A percentile compares a stretch with the other conserved stretches of the same genome.
phyloP scores from a whole-genome alignment of 2,888 invertebrate genomes.

The Dynastes hyllus region DNA sequence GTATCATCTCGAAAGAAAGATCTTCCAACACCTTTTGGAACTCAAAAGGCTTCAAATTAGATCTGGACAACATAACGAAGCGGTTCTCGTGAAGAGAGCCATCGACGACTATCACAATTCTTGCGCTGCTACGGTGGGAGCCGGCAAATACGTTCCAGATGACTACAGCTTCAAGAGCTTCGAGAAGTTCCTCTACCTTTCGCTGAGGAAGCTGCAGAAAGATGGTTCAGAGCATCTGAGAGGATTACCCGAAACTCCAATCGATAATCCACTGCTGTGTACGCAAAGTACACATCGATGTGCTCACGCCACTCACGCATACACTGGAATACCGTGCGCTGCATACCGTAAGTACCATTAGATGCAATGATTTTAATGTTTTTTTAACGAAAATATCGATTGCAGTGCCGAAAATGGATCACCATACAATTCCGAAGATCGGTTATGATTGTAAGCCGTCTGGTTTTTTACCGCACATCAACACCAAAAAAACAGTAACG shows the following conservation, averaged over 20 bases:
- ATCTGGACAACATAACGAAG: conserved; percentile 90
- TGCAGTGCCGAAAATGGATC: conserved; percentile 86
- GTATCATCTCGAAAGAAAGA: conserved; percentile 92
- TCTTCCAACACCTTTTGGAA: conserved; percentile 94
- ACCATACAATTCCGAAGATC: conserved; percentile 86
- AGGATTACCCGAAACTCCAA: conserved; percentile 66
- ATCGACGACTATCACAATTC: conserved; percentile 89
- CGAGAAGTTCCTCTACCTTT: conserved; percentile 92
- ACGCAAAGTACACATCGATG: conserved; percentile 92
- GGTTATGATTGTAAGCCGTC: conserved; percentile 71
- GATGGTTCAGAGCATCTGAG: conserved; percentile 78
- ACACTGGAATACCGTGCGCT: conserved; percentile 91
- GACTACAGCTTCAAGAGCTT: conserved; percentile 85
- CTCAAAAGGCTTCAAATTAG: conserved; percentile 93
- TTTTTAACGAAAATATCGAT: conserved; percentile 56
- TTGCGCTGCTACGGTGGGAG: conserved; percentile 79
- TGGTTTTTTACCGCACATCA: conserved; percentile 80
- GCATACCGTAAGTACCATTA: conserved; percentile 83
- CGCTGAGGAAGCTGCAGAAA: conserved; percentile 84
- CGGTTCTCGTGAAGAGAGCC: conserved; percentile 89
- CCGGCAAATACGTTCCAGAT: conserved; percentile 78
- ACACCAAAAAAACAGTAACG: conserved; percentile 75
- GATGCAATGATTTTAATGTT: neutral
- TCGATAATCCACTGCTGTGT: conserved; percentile 85
- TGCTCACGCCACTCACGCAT: conserved; percentile 92